Conservation (phyloP, 2,113 vertebrate species). For the Macquaria australasica region DNA sequence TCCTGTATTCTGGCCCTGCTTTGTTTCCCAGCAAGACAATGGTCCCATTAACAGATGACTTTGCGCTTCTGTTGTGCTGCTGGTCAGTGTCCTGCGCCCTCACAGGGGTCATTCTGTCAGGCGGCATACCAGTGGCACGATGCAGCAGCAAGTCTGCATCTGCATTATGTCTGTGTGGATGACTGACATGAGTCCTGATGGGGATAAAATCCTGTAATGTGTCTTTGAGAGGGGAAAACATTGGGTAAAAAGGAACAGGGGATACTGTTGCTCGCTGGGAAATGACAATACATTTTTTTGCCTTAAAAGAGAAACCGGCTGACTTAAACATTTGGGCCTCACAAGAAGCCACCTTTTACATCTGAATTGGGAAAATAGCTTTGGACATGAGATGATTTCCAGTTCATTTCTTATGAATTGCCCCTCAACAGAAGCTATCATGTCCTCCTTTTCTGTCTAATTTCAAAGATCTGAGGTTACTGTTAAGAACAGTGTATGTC, state of each 20-base stretch:
- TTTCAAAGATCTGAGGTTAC: slow-evolving; percentile 1
- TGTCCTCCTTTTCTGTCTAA: background rate
- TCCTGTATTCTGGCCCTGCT: slow-evolving; percentile 51
- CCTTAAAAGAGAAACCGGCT: background rate
- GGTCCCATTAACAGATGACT: slow-evolving; percentile 75
- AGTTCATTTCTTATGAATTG: background rate
- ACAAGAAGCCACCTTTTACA: background rate
- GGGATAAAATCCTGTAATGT: background rate
- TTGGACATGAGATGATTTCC: background rate
- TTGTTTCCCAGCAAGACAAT: slow-evolving; percentile 74
- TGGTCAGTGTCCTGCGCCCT: slow-evolving; percentile 42
- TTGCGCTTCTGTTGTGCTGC: slow-evolving; percentile 76
- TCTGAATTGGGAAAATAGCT: background rate
- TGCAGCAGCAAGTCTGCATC: slow-evolving; percentile 21
- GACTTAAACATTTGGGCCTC: background rate
- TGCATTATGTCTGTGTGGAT: slow-evolving; percentile 19
- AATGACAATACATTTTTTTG: background rate
- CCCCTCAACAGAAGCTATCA: background rate
- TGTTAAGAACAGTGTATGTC: background rate
- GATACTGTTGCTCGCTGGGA: background rate
- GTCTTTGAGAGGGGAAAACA: slow-evolving; percentile 14
- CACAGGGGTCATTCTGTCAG: slow-evolving; percentile 50
- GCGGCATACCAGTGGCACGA: slow-evolving; percentile 45
- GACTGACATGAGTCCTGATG: slow-evolving; percentile 6
- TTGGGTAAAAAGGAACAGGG: background rate